Evolutionary conservation across 2,888 invertebrate species (phyloP), one percentile per base, ranked within the genome.

Genomic region (Campoplex capitator): DNA sequence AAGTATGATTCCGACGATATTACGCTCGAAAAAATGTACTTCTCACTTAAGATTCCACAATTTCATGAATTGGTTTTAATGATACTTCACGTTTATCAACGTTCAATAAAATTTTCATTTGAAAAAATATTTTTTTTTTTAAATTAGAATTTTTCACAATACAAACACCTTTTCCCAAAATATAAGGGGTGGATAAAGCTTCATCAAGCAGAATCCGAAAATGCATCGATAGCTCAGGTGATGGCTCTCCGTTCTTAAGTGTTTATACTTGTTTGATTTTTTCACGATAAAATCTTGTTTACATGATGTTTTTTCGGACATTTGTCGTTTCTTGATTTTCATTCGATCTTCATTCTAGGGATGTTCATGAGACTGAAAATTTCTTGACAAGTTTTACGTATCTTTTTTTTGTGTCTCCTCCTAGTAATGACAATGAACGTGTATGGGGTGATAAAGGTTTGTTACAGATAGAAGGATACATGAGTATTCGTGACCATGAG

Each of bases 381-480:
- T 85, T 75, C 58, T 73, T 85, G 74, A 45, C 75, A 82, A 79
- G 74, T 85, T 74, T 45, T 70, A 68, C 68, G 58, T 32, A 13
- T 71, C 23, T 42, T 62, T 73, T 42, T 54, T 68, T 75, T 48
- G 77, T 23, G 23, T 23, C 23, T 23, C 23, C 68, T 65, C 54
- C 42, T 54, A 32, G 54, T 83, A 75, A 83, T 48, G 82, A 73
- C 77, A 81, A 82, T 51, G 48, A 77, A 77, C 51, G 65, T 71
- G 70, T 67, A 78, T 48, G 23, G 23, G 38, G 77, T 42, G 67
- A 42, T 70, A 56, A 45, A 54, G 35, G 38, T 42, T 51, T 54
- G 38, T 48, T 42, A 42, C 38, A 67, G 67, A 54, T 32, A 77
- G 51, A 51, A 48, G 32, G 65, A 80, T 71, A 73, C 32, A 56